These are phyloP conservation scores for Microctonus aethiopoides DNA, from an alignment of 2,888 invertebrate genomes.

Conservation along the genomic window DNA sequence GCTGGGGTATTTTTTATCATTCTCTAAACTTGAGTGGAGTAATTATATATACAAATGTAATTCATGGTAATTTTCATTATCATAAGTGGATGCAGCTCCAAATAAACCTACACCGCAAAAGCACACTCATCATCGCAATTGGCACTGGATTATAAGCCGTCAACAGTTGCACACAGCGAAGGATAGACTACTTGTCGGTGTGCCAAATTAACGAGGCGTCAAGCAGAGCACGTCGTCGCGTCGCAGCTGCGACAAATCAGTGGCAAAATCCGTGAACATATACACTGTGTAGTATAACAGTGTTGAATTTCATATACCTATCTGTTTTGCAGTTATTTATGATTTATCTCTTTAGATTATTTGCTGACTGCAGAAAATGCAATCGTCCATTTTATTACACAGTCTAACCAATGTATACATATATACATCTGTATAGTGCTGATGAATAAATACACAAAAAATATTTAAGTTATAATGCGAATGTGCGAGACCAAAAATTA, in stretches of 20 bases:
- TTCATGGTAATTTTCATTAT: neutral
- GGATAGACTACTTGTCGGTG: neutral
- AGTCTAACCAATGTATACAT: neutral
- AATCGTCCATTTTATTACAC: neutral
- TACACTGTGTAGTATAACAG: neutral
- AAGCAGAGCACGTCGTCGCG: slow-evolving; percentile 5
- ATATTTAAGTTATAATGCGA: neutral
- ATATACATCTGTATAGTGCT: neutral
- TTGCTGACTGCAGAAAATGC: neutral
- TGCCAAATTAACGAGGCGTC: slow-evolving; percentile 20
- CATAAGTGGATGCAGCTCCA: neutral
- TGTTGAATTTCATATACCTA: neutral
- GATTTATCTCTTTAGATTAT: neutral
- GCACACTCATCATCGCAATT: neutral
- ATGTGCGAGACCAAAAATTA: neutral
- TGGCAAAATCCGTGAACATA: neutral
- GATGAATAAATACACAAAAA: neutral
- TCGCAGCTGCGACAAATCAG: slow-evolving; percentile 19
- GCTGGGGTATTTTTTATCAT: too few relatives aligned
- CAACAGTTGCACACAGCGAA: neutral
- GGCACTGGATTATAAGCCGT: neutral
- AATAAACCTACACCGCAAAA: neutral
- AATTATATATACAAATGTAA: neutral
- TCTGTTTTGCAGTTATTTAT: slow-evolving; percentile 3
- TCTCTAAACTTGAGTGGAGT: too few relatives aligned